These are phyloP conservation scores for Andricus grossulariae DNA, from an alignment of 1,140 invertebrate genomes.

Conservation along the genomic window DNA sequence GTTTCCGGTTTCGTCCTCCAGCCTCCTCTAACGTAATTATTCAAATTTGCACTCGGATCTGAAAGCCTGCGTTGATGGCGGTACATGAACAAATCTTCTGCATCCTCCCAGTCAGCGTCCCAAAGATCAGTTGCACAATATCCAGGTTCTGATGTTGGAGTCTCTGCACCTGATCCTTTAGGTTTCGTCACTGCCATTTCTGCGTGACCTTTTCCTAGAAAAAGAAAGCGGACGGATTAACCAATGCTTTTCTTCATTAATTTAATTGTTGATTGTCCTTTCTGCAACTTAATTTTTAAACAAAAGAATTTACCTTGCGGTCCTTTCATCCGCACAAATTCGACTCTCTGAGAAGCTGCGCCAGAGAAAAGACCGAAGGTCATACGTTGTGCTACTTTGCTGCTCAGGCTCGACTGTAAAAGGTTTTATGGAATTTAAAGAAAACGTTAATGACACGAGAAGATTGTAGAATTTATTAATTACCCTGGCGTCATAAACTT, in stretches of 20 bases:
- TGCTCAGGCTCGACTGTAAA: conserved; percentile 92
- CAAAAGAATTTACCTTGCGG: conserved; percentile 80
- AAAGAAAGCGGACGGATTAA: neutral
- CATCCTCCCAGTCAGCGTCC: conserved; percentile 92
- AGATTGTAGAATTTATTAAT: conserved; percentile 48
- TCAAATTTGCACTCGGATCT: conserved; percentile 95
- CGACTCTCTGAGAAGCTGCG: conserved; percentile 88
- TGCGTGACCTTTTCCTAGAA: conserved; percentile 91
- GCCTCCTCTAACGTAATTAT: conserved; percentile 89
- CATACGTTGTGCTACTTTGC: conserved; percentile 96
- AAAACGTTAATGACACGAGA: neutral
- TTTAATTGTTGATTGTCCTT: too few species aligned
- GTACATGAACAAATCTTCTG: conserved; percentile 89
- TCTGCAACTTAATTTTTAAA: neutral
- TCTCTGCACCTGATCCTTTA: conserved; percentile 93
- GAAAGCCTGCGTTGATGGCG: conserved; percentile 90
- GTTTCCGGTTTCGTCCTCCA: conserved; percentile 82
- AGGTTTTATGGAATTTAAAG: conserved; percentile 9
- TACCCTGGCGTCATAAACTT: conserved; percentile 97
- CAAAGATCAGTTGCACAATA: conserved; percentile 89
- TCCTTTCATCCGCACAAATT: conserved; percentile 98
- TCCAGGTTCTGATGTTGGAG: conserved; percentile 94
- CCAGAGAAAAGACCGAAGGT: conserved; percentile 93
- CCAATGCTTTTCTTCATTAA: too few species aligned
- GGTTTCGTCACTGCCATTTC: conserved; percentile 98